Evolutionary conservation across 2,797 vertebrate genomes (phyloP), one percentile per base, ranked within the genome.

Genomic region (Cynopterus sphinx): DNA sequence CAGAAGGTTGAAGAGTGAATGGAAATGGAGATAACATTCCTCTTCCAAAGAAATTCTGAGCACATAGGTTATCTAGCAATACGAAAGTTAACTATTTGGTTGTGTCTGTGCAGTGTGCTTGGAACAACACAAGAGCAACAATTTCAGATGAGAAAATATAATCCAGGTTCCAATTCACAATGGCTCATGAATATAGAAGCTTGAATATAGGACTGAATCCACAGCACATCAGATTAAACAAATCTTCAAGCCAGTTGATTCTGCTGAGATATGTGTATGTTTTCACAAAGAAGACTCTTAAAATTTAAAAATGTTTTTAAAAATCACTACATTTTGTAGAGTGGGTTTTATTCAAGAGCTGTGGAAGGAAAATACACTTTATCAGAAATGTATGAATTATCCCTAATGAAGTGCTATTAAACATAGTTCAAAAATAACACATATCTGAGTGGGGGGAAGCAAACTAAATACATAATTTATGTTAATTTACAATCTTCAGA

Each of bases 391-490:
- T 63, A 53, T 39, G 6, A 51, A 43, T 75, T 75, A 86, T 55
- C 39, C 51, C 22, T 75, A 86, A 75, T 73, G 75, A 65, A 92
- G 41, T 24, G 61, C 16, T 49, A 90, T n/a, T 78, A 67, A 79
- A 24, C 10, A 93, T 63, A 88, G 26, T 77, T 93, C 41, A n/a
- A 5, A 87, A 53, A 73, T 41, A 67, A 71, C 3, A 65, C 7
- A 33, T 46, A 88, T 61, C 33, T 71, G 8, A 68, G 43, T 5
- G 10, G 39, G 10, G 39, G 39, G 28, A 68, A 36, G 31, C 6
- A 82, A 78, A 87, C 51, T 88, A 75, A 87, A 71, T 94, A 36
- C 36, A 13, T 51, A 71, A 85, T 74, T 73, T 81, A 74, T 63
- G 11, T 31, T 81, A 86, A 96, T 24, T 41, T 81, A 46, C 22